Conservation (phyloP, 92 coral and sea anemone species). For the Metridium senile region DNA sequence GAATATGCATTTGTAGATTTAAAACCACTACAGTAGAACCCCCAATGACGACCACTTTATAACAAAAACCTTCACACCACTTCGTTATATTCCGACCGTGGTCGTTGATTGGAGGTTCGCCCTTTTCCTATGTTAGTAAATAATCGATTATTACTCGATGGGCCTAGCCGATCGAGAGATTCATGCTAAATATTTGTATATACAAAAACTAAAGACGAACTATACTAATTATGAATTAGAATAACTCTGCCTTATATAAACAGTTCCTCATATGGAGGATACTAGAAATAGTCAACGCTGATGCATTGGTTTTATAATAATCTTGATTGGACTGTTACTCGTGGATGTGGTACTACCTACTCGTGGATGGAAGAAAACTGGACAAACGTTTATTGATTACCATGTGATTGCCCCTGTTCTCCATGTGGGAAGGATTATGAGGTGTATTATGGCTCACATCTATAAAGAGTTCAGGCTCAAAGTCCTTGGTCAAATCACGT, state of each 20-base stretch:
- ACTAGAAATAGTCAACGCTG: neutral
- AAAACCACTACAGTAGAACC: too few species aligned
- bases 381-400: neutral
- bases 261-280: conserved; percentile 3
- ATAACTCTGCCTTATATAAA: too few species aligned
- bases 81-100: neutral
- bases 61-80: too few species aligned
- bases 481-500: too few species aligned
- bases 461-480: neutral
- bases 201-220: too few species aligned
- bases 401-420: neutral
- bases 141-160: too few species aligned
- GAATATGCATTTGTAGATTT: too few species aligned
- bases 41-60: too few species aligned
- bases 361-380: neutral
- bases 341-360: neutral
- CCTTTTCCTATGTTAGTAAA: neutral
- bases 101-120: neutral
- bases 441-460: neutral
- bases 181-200: neutral
- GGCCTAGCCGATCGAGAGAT: too few species aligned
- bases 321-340: neutral
- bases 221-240: too few species aligned
- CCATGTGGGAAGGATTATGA: neutral
- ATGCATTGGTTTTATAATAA: neutral